These are phyloP conservation scores for Alauda arvensis DNA, from an alignment of 2,797 vertebrate genomes.

Conservation along the genomic window DNA sequence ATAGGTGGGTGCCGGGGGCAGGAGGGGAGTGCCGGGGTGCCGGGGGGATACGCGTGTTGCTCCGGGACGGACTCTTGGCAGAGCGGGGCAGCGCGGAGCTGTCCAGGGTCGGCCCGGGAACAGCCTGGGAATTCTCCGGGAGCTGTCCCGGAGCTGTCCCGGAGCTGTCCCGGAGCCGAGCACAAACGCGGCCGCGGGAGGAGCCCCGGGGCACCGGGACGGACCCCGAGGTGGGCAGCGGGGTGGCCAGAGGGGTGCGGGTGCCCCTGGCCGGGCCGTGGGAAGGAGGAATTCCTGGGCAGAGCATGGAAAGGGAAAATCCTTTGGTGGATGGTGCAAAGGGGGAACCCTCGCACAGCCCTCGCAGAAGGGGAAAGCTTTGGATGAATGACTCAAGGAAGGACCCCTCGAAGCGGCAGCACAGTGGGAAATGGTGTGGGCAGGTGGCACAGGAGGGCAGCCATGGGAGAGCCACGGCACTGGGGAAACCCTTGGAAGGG, in stretches of 20 bases:
- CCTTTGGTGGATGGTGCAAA: background rate
- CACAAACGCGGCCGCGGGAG: background rate
- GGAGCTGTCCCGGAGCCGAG: background rate
- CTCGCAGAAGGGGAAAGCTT: background rate
- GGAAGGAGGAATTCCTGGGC: background rate
- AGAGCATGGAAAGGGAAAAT: background rate
- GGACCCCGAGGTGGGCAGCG: background rate
- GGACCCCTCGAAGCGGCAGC: rapidly evolving
- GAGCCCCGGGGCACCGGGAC: rapidly evolving
- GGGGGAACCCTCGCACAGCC: background rate
- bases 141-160: background rate
- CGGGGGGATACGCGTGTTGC: background rate
- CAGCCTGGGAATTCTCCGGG: background rate
- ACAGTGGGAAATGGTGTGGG: background rate
- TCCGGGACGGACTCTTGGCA: too few species aligned
- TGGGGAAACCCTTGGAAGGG: background rate
- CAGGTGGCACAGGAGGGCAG: background rate
- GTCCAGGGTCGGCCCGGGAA: background rate
- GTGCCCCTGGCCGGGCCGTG: background rate
- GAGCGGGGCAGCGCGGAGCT: background rate
- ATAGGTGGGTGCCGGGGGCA: background rate
- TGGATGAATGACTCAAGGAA: background rate
- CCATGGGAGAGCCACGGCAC: background rate
- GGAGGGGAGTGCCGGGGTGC: too few species aligned
- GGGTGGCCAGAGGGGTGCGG: background rate